Evolutionary conservation across 2,113 vertebrate species (phyloP), one percentile per base, ranked within the genome.

Genomic region (Nipponia nippon): DNA sequence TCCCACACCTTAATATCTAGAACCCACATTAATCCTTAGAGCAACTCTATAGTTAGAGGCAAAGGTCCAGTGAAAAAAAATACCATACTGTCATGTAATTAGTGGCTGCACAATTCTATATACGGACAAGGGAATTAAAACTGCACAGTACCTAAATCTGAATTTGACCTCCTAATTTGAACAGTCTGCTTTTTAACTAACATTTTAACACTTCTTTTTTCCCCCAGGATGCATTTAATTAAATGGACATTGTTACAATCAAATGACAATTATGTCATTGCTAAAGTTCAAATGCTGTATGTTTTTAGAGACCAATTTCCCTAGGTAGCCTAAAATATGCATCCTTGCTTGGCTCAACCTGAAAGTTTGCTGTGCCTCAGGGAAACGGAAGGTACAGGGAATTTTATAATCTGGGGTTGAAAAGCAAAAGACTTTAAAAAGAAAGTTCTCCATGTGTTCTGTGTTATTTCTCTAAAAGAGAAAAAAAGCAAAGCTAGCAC

Each of bases 261-360:
- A 79, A 94, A 89, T 87, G 32, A 84, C 77, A 92, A 87, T 58
- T 94, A 53, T 90, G 40, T 72, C 76, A 87, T 70, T 84, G 67
- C 27, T 59, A 8, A 88, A 90, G 83, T 77, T 90, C 63, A 92
- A 95, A 87, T 89, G 49, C 63, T 46, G 10, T 88, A 70, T 87
- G 89, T 84, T 95, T 95, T 90, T 92, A 87, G 59, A 78, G 55
- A 87, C 10, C 55, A 75, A 10, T 84, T 93, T 87, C 80, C 42
- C 59, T 66, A 75, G 69, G 69, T 78, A 94, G 72, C 69, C 92
- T 90, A 79, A 83, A 93, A 92, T 83, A 80, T 70, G 40, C 46
- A 53, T 50, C 20, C 32, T 84, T 78, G 50, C 59, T 81, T 42
- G 18, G 25, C 55, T 92, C 42, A 75, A 16, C 67, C 29, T 94